Conservation (phyloP, 2,797 vertebrate genomes). For the Gallinago stenura region DNA sequence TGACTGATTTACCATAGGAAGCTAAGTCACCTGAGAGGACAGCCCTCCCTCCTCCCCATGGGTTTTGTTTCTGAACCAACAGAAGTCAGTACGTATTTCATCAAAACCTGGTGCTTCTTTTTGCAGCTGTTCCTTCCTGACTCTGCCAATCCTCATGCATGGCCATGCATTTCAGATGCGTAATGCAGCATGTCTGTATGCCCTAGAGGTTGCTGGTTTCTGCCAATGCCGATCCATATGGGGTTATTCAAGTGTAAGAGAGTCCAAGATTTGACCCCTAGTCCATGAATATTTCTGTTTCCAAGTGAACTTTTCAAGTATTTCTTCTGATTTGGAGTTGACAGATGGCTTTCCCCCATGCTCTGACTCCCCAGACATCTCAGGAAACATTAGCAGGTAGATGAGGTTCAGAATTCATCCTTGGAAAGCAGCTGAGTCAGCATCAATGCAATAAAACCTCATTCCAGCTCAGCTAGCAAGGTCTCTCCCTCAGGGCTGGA, state of each 20-base stretch:
- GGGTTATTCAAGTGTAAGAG: neutral
- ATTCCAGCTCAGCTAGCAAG: slow-evolving; percentile 26
- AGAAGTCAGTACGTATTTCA: neutral
- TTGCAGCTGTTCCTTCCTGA: slow-evolving; percentile 1
- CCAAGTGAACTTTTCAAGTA: slow-evolving; percentile 3
- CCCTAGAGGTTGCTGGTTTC: neutral
- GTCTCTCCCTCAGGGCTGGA: neutral
- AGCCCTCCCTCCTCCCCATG: neutral
- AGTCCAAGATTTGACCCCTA: neutral
- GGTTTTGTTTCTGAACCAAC: neutral
- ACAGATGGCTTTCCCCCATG: neutral
- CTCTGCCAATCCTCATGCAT: neutral
- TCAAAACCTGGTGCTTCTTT: neutral
- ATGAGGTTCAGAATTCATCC: slow-evolving; percentile 13
- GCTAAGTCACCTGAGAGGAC: neutral
- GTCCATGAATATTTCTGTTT: neutral
- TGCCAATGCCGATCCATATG: neutral
- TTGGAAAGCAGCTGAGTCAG: slow-evolving; percentile 27
- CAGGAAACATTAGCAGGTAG: neutral
- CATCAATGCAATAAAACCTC: neutral
- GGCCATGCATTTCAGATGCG: neutral
- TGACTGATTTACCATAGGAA: neutral
- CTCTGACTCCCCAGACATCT: neutral
- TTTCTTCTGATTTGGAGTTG: neutral
- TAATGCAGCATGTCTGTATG: neutral